These are phyloP conservation scores for Axis porcinus DNA, from an alignment of 2,113 vertebrate species.

Conservation along the genomic window DNA sequence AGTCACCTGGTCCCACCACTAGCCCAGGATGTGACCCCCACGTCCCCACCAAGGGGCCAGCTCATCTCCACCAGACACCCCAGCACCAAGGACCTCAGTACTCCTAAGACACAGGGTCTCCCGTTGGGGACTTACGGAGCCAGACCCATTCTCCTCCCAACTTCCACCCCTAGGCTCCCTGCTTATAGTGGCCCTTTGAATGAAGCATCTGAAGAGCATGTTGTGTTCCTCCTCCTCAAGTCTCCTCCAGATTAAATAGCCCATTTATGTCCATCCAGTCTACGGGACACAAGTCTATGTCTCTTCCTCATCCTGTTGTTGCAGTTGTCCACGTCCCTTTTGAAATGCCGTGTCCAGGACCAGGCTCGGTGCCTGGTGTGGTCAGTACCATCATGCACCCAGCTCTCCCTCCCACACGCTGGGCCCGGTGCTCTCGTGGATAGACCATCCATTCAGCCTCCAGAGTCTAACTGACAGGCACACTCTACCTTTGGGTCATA, in stretches of 20 bases:
- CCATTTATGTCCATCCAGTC: fast-evolving
- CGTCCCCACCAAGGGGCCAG: not conserved
- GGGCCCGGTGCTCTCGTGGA: fast-evolving
- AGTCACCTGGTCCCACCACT: too few species aligned
- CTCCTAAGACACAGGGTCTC: not conserved
- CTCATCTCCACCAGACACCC: fast-evolving
- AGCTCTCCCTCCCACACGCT: fast-evolving
- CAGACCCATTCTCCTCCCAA: not conserved
- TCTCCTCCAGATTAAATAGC: not conserved
- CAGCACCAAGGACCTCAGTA: not conserved
- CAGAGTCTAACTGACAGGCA: too few species aligned
- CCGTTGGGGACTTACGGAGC: not conserved
- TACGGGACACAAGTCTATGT: not conserved
- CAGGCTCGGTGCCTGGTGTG: not conserved
- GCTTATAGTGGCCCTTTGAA: not conserved
- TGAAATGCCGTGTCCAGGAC: not conserved
- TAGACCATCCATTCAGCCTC: not conserved
- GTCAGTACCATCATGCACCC: not conserved
- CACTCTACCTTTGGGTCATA: fast-evolving
- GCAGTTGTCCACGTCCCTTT: not conserved
- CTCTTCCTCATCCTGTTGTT: not conserved
- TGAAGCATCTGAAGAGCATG: fast-evolving
- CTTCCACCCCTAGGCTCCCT: not conserved
- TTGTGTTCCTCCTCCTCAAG: not conserved
- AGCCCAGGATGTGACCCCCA: not conserved